Evolutionary conservation across 2,888 invertebrate species (phyloP).

Genomic region (Anaspis maculata): DNA sequence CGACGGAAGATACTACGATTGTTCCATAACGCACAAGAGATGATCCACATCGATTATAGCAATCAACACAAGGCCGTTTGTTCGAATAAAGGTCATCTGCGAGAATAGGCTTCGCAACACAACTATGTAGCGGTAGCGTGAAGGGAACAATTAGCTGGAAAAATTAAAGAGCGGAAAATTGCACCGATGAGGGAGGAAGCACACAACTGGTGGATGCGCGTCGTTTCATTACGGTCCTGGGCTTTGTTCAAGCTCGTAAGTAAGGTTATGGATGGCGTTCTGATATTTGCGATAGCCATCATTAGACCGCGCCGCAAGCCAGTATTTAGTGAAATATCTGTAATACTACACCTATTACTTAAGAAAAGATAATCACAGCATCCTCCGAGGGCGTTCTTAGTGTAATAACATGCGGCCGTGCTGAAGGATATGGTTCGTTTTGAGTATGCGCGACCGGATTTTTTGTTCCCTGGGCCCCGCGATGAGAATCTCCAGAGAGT

Average conservation of each 20-base stretch:
- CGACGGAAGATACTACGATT: constrained; percentile 22
- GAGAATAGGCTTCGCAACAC: no score
- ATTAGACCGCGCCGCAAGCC: constrained; percentile 16
- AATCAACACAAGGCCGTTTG: constrained; percentile 32
- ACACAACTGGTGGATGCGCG: no score
- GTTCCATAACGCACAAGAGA: constrained; percentile 20
- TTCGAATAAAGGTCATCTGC: constrained; percentile 28
- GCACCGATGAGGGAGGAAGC: no score
- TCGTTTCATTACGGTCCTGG: no score
- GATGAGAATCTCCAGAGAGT: no score
- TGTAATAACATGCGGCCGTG: background rate
- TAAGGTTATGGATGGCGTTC: no score
- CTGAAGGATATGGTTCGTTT: background rate
- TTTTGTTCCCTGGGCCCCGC: no score
- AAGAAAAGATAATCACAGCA: constrained; percentile 7
- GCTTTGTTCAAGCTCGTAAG: no score
- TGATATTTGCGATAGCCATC: background rate
- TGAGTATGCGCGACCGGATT: no score
- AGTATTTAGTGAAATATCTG: constrained; percentile 27
- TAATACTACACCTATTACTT: constrained; percentile 27
- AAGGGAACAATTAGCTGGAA: no score
- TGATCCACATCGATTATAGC: constrained; percentile 34
- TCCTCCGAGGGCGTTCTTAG: background rate
- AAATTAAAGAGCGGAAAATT: no score
- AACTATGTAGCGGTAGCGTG: no score